Conservation (phyloP, 1,140 invertebrate genomes). For the Drosophila punjabiensis region DNA sequence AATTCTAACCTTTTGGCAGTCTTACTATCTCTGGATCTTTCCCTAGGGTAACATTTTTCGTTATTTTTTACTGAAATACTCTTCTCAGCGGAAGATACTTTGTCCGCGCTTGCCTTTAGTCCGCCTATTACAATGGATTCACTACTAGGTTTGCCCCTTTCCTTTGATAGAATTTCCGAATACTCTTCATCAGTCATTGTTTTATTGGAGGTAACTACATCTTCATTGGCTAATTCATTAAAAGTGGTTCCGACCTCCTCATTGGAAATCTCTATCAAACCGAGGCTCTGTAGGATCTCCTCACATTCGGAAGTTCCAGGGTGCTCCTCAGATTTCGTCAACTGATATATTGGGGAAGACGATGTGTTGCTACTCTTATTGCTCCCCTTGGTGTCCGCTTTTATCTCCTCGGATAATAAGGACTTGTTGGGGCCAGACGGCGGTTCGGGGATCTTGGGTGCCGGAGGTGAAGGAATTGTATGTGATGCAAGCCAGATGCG, state of each 20-base stretch:
- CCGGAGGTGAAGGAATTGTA: not conserved
- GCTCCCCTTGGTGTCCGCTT: not conserved
- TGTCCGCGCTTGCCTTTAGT: not conserved
- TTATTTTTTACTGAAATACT: not conserved
- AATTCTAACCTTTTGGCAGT: not conserved
- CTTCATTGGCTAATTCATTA: constrained; percentile 43
- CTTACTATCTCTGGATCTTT: not conserved
- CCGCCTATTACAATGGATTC: not conserved
- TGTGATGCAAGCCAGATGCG: not conserved
- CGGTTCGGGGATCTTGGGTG: not conserved
- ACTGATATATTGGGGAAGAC: not conserved
- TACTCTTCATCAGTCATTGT: constrained; percentile 47
- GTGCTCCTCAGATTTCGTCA: not conserved
- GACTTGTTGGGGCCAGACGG: not conserved
- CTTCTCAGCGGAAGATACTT: not conserved
- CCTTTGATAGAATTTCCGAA: not conserved
- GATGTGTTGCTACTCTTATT: constrained; percentile 5
- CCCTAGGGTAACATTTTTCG: not conserved
- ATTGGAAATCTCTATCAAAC: not conserved
- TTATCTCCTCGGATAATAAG: not conserved
- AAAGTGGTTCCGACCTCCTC: not conserved
- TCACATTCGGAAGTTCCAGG: not conserved
- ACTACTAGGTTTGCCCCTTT: not conserved
- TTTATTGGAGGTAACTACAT: constrained; percentile 61
- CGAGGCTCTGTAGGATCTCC: not conserved